phyloP scores from a whole-genome alignment of 2,797 vertebrate species.

The Avahi laniger region DNA sequence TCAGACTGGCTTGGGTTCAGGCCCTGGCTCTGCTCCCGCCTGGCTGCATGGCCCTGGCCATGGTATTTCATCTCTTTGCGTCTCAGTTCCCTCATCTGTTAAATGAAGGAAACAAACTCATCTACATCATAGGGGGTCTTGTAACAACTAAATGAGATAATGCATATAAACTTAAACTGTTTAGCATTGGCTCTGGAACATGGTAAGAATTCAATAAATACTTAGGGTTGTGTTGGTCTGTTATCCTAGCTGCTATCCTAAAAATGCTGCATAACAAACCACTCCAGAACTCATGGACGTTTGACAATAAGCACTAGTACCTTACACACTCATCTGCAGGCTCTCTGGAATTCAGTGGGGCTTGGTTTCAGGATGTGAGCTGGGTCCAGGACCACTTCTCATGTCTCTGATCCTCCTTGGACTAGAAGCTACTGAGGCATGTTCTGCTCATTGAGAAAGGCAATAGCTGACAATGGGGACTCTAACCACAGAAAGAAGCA shows the following conservation, averaged over 20 bases:
- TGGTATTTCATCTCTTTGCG: neutral
- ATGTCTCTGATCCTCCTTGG: fast-evolving
- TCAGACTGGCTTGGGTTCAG: neutral
- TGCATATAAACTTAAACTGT: no score
- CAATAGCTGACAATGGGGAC: fast-evolving
- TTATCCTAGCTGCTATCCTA: neutral
- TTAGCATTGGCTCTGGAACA: neutral
- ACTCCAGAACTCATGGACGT: neutral
- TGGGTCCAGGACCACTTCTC: neutral
- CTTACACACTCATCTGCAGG: neutral
- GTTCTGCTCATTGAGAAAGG: neutral
- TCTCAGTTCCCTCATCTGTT: neutral
- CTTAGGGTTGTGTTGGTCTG: fast-evolving
- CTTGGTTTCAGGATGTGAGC: neutral
- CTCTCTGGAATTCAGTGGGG: neutral
- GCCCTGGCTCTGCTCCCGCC: neutral
- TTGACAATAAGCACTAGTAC: fast-evolving
- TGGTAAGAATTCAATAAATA: neutral
- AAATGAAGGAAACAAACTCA: neutral
- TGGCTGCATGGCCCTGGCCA: fast-evolving
- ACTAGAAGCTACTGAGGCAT: fast-evolving
- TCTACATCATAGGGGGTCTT: neutral
- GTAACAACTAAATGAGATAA: neutral
- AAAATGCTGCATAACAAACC: neutral
- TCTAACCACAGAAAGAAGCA: neutral